Evolutionary conservation across 2,113 vertebrate genomes (phyloP).

Genomic region (Clarias magur): DNA sequence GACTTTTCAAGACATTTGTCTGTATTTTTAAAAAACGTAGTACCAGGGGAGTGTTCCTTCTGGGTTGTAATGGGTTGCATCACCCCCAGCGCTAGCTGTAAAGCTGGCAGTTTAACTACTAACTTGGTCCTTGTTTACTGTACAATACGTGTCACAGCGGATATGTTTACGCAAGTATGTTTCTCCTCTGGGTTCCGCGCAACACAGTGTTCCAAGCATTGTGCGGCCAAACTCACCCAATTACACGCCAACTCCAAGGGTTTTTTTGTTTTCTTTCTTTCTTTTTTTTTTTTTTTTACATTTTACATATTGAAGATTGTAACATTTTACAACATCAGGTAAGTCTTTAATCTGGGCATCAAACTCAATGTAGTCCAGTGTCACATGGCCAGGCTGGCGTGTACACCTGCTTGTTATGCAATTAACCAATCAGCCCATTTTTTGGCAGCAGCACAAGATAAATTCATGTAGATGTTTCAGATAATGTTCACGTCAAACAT

Average conservation of each 20-base stretch:
- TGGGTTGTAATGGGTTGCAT: background rate
- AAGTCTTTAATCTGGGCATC: background rate
- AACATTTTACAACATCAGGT: background rate
- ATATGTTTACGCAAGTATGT: background rate
- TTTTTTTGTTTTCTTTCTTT: background rate
- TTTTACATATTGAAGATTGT: background rate
- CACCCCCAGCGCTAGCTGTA: background rate
- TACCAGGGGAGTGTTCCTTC: slow-evolving; percentile 21
- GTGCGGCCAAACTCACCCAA: background rate
- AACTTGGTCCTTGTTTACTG: background rate
- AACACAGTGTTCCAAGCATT: background rate
- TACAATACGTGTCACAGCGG: background rate
- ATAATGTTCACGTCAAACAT: background rate
- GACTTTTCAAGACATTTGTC: background rate
- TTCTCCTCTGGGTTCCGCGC: background rate
- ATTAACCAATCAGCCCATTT: background rate
- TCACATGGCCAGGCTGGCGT: background rate
- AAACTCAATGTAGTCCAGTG: background rate
- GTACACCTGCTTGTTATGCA: background rate
- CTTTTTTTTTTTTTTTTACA: background rate
- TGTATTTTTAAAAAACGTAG: background rate
- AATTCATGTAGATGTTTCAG: background rate
- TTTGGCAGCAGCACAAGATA: background rate
- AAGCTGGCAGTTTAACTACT: slow-evolving; percentile 1
- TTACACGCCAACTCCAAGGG: background rate